Base-by-base conservation (phyloP, 2,113 vertebrate species). In the Ceratotherium simum region DNA sequence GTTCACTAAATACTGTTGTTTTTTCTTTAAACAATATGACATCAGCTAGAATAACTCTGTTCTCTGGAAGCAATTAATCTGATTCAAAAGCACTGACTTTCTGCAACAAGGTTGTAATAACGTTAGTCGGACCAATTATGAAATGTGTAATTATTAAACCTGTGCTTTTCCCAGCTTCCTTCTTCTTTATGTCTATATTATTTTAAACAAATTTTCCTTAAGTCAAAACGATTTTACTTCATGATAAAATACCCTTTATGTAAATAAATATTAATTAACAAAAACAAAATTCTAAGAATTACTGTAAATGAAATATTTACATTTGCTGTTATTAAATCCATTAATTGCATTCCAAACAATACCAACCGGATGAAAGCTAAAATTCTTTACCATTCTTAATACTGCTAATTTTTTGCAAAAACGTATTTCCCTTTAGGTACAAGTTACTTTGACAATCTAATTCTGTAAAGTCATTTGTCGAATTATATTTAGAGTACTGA, bases 21-120 rank as follows among this genome's bases (percentile, higher is more conserved):
- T 93, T 90, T 51, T 42, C 82, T 75, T 86, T 86, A 92, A 67
- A 31, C 2, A 81, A 21, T 39, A 67, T 8, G 46, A 75, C 4
- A 76, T 42, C 8, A 58, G 39, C 27, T 79, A 80, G 39, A 91
- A 69, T 48, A 84, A 80, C 3, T 54, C 16, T 33, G 46, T 12
- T 87, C 5, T 79, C 89, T 82, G 31, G 58, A 95, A 79, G 64
- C 39, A 96, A 60, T 94, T 83, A 65, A 85, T 73, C 56, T 83
- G 20, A 94, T 76, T 39, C 29, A 60, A 89, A 78, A 83, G 12
- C 58, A 94, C 6, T 73, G 17, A 94, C 10, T 58, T 56, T 62
- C 20, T 72, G 11, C 29, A 69, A 73, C 11, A 67, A 58, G 18
- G 11, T 5, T 33, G 29, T 14, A 65, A 36, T 20, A 90, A 89